Percentiles rank a stretch among this genome's conserved stretches.
phyloP scores from a whole-genome alignment of 1,140 invertebrate species.

The Cherax quadricarinatus region DNA sequence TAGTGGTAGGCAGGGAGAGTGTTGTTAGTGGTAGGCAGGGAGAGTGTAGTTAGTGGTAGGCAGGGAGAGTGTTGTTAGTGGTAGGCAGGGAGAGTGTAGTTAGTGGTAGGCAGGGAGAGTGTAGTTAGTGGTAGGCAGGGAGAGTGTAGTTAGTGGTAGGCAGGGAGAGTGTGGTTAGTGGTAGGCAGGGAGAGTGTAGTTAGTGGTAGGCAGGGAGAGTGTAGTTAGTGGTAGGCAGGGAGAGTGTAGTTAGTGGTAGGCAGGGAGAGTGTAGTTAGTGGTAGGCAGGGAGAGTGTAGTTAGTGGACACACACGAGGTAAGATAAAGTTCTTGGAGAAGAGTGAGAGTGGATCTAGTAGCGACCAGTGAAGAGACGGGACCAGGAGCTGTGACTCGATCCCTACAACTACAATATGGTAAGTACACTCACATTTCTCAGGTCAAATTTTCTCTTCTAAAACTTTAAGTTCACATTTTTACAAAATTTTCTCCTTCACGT shows the following conservation, averaged over 20 bases:
- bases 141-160: neutral
- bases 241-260: conserved; percentile 15
- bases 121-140: conserved; percentile 11
- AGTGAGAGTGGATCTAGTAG: too few species aligned
- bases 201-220: neutral
- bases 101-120: conserved; percentile 12
- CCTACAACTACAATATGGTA: too few species aligned
- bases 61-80: conserved; percentile 11
- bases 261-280: conserved; percentile 16
- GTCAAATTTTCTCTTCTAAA: too few species aligned
- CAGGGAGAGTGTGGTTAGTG: neutral
- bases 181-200: conserved; percentile 9
- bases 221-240: conserved; percentile 1
- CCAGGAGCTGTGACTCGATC: too few species aligned
- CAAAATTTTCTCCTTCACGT: too few species aligned
- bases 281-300: neutral
- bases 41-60: neutral
- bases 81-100: neutral
- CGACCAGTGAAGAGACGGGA: too few species aligned
- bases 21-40: too few species aligned
- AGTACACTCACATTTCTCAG: too few species aligned
- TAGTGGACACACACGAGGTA: too few species aligned
- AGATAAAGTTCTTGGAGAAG: too few species aligned
- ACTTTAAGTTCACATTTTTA: too few species aligned
- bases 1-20: too few species aligned